Evolutionary conservation across 2,888 invertebrate genomes (phyloP).

Genomic region (Argyresthia albistria): DNA sequence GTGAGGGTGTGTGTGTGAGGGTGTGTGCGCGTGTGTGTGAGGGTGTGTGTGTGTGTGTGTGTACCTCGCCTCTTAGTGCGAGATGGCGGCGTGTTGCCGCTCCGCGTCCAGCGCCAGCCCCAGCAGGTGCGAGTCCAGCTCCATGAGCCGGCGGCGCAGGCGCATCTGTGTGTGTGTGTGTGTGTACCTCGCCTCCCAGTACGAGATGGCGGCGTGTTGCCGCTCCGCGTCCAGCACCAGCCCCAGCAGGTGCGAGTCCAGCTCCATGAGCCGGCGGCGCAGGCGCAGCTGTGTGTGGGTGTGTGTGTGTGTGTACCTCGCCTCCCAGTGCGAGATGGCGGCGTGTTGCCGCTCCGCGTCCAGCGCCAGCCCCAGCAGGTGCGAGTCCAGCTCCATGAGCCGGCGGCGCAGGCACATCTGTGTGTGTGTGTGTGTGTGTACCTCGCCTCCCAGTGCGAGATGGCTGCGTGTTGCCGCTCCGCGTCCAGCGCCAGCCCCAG

Average conservation of each 20-base stretch:
- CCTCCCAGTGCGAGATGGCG: conserved; percentile 92
- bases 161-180: conserved; percentile 96
- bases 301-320: conserved; percentile 70
- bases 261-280: conserved; percentile 88
- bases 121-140: conserved; percentile 90
- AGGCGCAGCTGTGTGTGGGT: conserved; percentile 79
- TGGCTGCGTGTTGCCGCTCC: conserved; percentile 89
- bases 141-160: conserved; percentile 87
- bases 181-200: conserved; percentile 84
- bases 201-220: conserved; percentile 89
- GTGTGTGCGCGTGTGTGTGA: too few relatives aligned
- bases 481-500: conserved; percentile 90
- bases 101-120: conserved; percentile 92
- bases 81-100: conserved; percentile 89
- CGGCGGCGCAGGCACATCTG: conserved; percentile 89
- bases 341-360: too few relatives aligned
- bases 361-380: conserved; percentile 86
- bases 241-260: conserved; percentile 90
- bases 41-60: too few relatives aligned
- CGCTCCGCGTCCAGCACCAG: conserved; percentile 90
- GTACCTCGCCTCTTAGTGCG: conserved; percentile 88
- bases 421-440: conserved; percentile 50
- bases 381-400: conserved; percentile 94
- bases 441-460: conserved; percentile 90
- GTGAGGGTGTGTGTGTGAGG: too few relatives aligned